Percentiles rank a stretch among this genome's conserved stretches.
Evolutionary conservation across 2,888 invertebrate species (phyloP).

Genomic region (Pterostichus madidus): DNA sequence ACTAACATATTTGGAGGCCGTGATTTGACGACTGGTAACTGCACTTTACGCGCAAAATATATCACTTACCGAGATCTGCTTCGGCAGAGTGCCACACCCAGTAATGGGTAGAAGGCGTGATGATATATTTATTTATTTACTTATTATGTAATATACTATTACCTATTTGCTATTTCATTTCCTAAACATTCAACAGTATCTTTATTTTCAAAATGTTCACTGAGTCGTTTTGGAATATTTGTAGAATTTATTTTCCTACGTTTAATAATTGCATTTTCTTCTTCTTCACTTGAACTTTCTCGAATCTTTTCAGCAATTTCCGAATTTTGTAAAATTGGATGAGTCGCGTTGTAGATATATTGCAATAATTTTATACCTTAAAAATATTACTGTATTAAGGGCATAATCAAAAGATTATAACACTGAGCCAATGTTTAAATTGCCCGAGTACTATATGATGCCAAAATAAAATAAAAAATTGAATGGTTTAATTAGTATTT

Average conservation of each 20-base stretch:
- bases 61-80: too few species aligned
- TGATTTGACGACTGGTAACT: too few species aligned
- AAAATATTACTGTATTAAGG: conserved; percentile 32
- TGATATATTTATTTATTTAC: too few species aligned
- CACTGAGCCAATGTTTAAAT: too few species aligned
- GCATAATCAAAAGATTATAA: conserved; percentile 58
- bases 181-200: conserved; percentile 69
- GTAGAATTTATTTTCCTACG: conserved; percentile 42
- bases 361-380: conserved; percentile 82
- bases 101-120: too few species aligned
- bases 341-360: conserved; percentile 84
- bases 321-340: conserved; percentile 76
- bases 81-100: too few species aligned
- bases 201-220: neutral
- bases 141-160: too few species aligned
- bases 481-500: too few species aligned
- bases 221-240: conserved; percentile 3
- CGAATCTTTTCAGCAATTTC: neutral
- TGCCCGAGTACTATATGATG: too few species aligned
- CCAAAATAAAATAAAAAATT: too few species aligned
- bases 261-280: conserved; percentile 45
- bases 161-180: conserved; percentile 70
- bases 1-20: too few species aligned
- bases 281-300: conserved; percentile 38
- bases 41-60: too few species aligned